Evolutionary conservation across 2,888 invertebrate genomes (phyloP).

Genomic region (Drosophila cracens): DNA sequence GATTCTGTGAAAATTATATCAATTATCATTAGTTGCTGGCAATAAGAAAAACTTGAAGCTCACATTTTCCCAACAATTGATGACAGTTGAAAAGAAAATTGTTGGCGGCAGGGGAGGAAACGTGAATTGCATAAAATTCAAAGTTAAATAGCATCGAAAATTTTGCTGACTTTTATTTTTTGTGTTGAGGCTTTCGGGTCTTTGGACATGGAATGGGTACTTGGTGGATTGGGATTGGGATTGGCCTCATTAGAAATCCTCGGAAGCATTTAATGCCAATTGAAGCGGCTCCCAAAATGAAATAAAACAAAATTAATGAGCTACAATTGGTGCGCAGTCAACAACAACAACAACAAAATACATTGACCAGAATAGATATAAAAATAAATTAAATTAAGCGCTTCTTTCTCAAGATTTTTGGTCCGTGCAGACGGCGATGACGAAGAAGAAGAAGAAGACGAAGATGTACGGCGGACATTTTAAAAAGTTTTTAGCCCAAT

Average conservation of each 20-base stretch:
- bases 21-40: conserved; percentile 61
- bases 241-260: conserved; percentile 42
- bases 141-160: conserved; percentile 64
- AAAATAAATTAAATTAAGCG: conserved; percentile 79
- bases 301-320: conserved; percentile 79
- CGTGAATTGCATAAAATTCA: conserved; percentile 76
- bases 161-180: conserved; percentile 56
- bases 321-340: conserved; percentile 61
- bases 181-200: not conserved
- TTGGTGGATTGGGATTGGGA: not conserved
- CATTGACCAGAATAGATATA: conserved; percentile 53
- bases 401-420: conserved; percentile 70
- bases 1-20: conserved; percentile 67
- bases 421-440: conserved; percentile 5
- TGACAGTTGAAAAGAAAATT: conserved; percentile 44
- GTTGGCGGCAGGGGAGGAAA: conserved; percentile 25
- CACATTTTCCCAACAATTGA: conserved; percentile 35
- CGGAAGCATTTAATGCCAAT: conserved; percentile 55
- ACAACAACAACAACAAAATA: conserved; percentile 20
- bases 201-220: not conserved
- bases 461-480: conserved; percentile 64
- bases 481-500: conserved; percentile 67
- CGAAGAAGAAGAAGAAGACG: conserved; percentile 1
- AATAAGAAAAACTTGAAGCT: conserved; percentile 31
- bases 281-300: conserved; percentile 69